Evolutionary conservation across 2,113 vertebrate species (phyloP).

Genomic region (Merops nubicus): DNA sequence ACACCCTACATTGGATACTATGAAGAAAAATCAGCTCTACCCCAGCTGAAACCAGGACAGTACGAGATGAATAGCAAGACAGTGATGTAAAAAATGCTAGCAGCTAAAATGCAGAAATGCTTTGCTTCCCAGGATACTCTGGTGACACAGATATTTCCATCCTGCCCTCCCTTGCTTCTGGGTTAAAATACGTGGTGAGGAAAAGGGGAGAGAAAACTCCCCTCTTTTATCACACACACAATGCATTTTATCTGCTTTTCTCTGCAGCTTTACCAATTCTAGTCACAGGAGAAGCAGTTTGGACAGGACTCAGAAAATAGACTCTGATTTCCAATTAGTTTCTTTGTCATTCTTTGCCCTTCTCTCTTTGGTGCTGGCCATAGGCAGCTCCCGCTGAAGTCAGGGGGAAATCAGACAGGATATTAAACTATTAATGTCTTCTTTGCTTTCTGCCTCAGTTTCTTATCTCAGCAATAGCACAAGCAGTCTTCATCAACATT

Average conservation of each 20-base stretch:
- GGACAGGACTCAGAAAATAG: not conserved
- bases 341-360: slow-evolving; percentile 33
- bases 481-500: not conserved
- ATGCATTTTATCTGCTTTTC: not conserved
- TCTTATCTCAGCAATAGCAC: slow-evolving; percentile 1
- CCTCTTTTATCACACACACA: not conserved
- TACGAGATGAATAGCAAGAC: not conserved
- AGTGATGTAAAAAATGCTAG: not conserved
- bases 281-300: not conserved
- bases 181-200: accelerated
- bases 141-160: not conserved
- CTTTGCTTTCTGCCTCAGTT: not conserved
- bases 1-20: not conserved
- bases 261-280: not conserved
- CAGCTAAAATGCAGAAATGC: not conserved
- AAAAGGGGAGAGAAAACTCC: not conserved
- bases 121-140: not conserved
- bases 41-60: not conserved
- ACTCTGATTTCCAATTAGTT: slow-evolving; percentile 30
- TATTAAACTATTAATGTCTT: slow-evolving; percentile 43
- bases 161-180: not conserved
- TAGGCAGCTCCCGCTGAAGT: not conserved
- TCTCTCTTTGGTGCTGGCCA: not conserved
- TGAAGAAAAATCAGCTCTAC: not conserved
- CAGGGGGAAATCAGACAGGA: slow-evolving; percentile 29